Base-by-base conservation (phyloP, 2,888 invertebrate species). In the Syritta pipiens region DNA sequence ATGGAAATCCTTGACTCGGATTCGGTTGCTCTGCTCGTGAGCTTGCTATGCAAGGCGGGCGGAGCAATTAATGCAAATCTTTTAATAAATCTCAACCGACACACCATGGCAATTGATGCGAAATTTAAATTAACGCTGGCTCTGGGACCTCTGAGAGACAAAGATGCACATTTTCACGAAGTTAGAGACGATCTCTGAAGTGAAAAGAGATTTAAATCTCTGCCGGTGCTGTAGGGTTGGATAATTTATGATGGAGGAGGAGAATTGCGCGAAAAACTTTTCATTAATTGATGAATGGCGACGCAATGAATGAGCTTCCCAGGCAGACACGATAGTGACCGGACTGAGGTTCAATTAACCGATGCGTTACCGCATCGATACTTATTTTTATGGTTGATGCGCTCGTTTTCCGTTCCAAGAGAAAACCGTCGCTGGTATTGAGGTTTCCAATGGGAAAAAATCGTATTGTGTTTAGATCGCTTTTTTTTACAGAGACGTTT, bases 341-440 rank as follows among this genome's bases (percentile, higher is more conserved):
- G 28, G 42, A 59, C 51, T 35, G 51, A 59, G 53, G 53, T 65
- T 59, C 74, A 74, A 79, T 79, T 79, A 79, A 79, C 55, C 60
- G 40, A 51, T 57, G 51, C 49, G 67, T 68, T 57, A 79, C 79
- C 79, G 72, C 79, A 72, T 79, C 79, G 67, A 79, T 72, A 60
- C 60, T 72, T 57, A 67, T 79, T 79, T n/a, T 57, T 62, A 65
- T 65, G 59, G 51, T 71, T 71, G 77, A 59, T 69, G 51, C 57
- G 57, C 69, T n/a, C n/a, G n/a, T n/a, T 69, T 63, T 63, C 22
- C 30, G 69, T 76, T 72, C 44, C 62, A 51, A 17, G 32, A 28
- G 24, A 62, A 0, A 40, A 46, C 3, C 44, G 9, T 12, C 40
- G 10, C 24, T 4, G 51, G 5, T 44, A 24, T 35, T 6, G 22